Conservation (phyloP, 2,113 vertebrate genomes). For the Tenebrosternarchus preto region DNA sequence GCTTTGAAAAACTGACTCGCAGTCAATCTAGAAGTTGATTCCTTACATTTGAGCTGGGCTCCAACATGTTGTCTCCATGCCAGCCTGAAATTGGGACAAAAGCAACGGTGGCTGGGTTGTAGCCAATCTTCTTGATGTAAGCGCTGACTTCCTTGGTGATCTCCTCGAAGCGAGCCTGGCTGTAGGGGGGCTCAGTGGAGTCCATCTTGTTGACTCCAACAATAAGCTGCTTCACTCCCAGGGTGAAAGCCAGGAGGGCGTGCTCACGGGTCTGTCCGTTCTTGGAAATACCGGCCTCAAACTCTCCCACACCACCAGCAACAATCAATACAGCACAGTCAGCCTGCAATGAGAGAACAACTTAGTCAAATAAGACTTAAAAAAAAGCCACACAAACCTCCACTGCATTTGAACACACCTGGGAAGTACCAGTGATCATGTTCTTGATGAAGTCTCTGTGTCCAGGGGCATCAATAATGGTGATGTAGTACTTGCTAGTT, state of each 20-base stretch:
- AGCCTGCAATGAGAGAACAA: conserved; percentile 43
- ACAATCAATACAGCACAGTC: conserved; percentile 68
- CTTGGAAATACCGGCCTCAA: conserved; percentile 69
- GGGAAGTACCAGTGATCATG: conserved; percentile 63
- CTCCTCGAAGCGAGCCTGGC: conserved; percentile 74
- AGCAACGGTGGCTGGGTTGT: conserved; percentile 74
- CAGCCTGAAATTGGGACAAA: conserved; percentile 81
- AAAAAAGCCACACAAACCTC: too few species aligned
- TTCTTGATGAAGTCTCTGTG: conserved; percentile 65
- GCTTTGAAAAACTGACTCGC: too few species aligned
- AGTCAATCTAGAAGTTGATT: too few species aligned
- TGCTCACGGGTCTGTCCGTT: conserved; percentile 69
- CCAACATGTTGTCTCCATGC: conserved; percentile 82
- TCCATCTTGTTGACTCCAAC: conserved; percentile 82
- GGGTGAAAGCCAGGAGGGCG: conserved; percentile 66
- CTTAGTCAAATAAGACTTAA: too few species aligned
- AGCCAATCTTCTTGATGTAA: conserved; percentile 82
- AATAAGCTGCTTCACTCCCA: conserved; percentile 76
- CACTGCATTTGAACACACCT: conserved; percentile 25
- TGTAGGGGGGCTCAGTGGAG: conserved; percentile 79
- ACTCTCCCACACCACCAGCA: conserved; percentile 67
- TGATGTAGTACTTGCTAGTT: conserved; percentile 57
- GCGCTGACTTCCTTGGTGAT: conserved; percentile 79
- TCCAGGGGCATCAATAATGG: conserved; percentile 62
- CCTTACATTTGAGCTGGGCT: conserved; percentile 70